These are phyloP conservation scores for Aegithalos caudatus DNA, from an alignment of 2,113 vertebrate species.

Conservation along the genomic window DNA sequence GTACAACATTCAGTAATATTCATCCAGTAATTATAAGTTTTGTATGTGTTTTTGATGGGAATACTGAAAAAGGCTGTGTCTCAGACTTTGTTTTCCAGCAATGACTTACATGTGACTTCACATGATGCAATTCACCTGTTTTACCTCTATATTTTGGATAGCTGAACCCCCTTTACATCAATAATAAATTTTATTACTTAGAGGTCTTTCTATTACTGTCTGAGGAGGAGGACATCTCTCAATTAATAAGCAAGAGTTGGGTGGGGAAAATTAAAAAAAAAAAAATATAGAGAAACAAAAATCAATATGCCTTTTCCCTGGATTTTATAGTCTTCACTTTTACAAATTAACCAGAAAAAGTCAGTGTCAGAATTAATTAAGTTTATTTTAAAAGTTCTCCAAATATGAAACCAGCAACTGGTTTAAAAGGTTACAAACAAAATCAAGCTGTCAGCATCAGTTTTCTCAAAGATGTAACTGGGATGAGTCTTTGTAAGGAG, in stretches of 20 bases:
- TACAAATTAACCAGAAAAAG: not conserved
- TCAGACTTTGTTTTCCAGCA: not conserved
- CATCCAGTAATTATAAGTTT: not conserved
- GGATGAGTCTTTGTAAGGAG: constrained; percentile 51
- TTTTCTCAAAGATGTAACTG: constrained; percentile 28
- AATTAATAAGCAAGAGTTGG: not conserved
- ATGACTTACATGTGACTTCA: not conserved
- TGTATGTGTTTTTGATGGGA: not conserved
- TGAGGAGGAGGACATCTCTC: not conserved
- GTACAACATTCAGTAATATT: not conserved
- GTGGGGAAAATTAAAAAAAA: not conserved
- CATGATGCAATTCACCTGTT: not conserved
- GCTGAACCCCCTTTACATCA: not conserved
- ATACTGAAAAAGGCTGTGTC: not conserved
- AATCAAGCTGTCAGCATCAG: not conserved
- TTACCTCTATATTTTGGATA: not conserved
- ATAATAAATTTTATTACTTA: not conserved
- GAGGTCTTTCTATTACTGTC: not conserved
- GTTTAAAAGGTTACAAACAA: not conserved
- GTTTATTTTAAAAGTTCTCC: not conserved
- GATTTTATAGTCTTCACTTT: constrained; percentile 32
- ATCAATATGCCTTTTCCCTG: not conserved
- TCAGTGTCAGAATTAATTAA: not conserved
- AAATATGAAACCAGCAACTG: not conserved
- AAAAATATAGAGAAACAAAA: not conserved